Evolutionary conservation across 2,888 invertebrate genomes (phyloP).

Genomic region (Omphaloscelis lunosa): DNA sequence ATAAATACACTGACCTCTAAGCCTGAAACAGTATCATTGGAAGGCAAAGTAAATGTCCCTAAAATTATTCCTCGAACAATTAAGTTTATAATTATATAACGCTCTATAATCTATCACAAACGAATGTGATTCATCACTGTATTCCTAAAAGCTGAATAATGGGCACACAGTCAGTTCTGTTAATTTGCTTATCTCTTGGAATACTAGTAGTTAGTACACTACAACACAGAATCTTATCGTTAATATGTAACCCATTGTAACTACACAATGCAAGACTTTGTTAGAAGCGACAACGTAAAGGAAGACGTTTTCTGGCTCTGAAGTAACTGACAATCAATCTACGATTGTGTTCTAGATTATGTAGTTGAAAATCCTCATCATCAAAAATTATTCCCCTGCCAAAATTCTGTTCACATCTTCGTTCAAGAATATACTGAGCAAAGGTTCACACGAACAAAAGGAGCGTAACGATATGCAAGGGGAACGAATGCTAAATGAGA

Average conservation of each 20-base stretch:
- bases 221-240: conserved; percentile 28
- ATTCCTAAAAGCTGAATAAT: conserved; percentile 54
- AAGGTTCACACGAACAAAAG: conserved; percentile 36
- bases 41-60: not conserved
- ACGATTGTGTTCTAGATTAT: not conserved
- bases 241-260: conserved; percentile 8
- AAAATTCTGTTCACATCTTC: no score
- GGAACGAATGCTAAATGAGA: conserved; percentile 45
- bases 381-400: not conserved
- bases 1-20: no score
- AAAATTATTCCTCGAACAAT: not conserved
- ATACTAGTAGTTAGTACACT: conserved; percentile 11
- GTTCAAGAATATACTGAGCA: not conserved
- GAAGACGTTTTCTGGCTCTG: not conserved
- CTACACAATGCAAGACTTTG: not conserved
- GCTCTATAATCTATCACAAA: conserved; percentile 9
- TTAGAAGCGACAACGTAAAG: not conserved
- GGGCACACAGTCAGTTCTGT: conserved; percentile 40
- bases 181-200: conserved; percentile 39
- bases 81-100: not conserved
- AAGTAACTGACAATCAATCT: not conserved
- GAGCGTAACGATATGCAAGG: conserved; percentile 58
- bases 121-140: conserved; percentile 43
- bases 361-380: not conserved
- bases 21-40: not conserved